Percentiles rank a stretch among this genome's conserved stretches.
These are phyloP conservation scores for Vanessa atalanta DNA, from an alignment of 1,140 invertebrate genomes.

Conservation along the genomic window DNA sequence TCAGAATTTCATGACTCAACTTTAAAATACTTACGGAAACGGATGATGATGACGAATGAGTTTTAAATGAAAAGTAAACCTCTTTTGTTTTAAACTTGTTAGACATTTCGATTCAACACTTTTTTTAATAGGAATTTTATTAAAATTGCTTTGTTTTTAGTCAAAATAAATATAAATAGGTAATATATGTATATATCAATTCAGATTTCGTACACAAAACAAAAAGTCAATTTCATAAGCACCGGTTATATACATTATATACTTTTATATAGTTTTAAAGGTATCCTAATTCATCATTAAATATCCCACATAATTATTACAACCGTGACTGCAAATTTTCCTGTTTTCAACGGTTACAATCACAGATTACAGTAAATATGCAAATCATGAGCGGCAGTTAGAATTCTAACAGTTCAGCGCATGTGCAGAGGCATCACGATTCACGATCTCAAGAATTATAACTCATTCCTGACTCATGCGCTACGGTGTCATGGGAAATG, in stretches of 20 bases:
- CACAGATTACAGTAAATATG: conserved; percentile 39
- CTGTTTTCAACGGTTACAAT: conserved; percentile 32
- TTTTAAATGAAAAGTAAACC: no score
- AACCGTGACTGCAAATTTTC: conserved; percentile 26
- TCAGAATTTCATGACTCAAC: conserved; percentile 22
- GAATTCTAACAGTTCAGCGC: conserved; percentile 44
- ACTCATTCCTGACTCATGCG: conserved; percentile 44
- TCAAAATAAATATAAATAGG: no score
- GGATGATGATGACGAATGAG: conserved; percentile 11
- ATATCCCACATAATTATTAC: conserved; percentile 17
- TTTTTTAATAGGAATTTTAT: no score
- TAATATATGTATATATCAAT: no score
- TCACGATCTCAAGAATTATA: conserved; percentile 48
- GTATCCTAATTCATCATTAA: not conserved
- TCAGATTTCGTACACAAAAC: no score
- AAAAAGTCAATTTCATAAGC: no score
- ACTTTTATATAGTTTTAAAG: not conserved
- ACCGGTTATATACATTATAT: not conserved
- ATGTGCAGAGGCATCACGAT: conserved; percentile 46
- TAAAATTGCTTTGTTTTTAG: no score
- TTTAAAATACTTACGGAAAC: conserved; percentile 19
- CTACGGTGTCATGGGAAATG: conserved; percentile 37
- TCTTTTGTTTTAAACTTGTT: no score
- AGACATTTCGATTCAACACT: no score
- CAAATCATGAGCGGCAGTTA: conserved; percentile 38